phyloP scores from a whole-genome alignment of 2,797 vertebrate species.

The Enteromius treurensis region DNA sequence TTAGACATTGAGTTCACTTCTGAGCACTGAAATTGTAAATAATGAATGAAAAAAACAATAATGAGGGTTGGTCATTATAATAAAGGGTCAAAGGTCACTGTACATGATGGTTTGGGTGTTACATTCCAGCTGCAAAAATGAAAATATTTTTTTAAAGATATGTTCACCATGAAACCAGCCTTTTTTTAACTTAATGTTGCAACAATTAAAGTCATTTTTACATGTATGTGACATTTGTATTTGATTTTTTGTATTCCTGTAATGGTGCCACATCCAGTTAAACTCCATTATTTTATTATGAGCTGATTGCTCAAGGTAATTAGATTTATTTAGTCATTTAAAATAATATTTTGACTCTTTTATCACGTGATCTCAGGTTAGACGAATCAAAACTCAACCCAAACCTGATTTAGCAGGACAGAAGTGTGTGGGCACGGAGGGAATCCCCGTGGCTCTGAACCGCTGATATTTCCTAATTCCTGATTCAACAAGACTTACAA shows the following conservation, averaged over 20 bases:
- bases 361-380: not conserved
- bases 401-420: not conserved
- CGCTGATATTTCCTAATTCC: slow-evolving; percentile 23
- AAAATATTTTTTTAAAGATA: not conserved
- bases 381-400: not conserved
- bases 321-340: not conserved
- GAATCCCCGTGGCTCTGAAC: not conserved
- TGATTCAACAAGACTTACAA: not conserved
- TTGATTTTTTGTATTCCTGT: not conserved
- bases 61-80: not conserved
- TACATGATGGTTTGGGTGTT: not conserved
- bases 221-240: not conserved
- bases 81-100: not conserved
- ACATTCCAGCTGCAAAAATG: not conserved
- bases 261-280: not conserved
- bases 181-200: not conserved
- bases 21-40: not conserved
- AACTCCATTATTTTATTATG: not conserved
- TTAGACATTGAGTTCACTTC: not conserved
- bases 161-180: not conserved
- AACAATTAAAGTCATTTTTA: not conserved
- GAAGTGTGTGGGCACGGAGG: not conserved
- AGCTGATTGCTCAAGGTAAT: not conserved
- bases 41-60: not conserved
- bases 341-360: not conserved